phyloP scores from a whole-genome alignment of 2,113 vertebrate genomes.

The Prochilodus magdalenae region DNA sequence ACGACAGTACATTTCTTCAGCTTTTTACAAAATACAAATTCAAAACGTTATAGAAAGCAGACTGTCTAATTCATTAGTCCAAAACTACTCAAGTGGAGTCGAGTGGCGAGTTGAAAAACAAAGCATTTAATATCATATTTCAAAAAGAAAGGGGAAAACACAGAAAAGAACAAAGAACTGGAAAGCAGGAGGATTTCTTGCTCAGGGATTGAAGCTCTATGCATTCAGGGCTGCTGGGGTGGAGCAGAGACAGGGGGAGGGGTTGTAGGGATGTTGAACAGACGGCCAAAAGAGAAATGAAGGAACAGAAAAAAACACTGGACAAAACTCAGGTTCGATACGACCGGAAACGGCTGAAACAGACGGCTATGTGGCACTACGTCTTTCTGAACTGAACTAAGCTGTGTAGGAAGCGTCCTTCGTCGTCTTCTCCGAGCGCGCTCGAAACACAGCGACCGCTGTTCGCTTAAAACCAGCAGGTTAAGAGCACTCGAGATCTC shows the following conservation, averaged over 20 bases:
- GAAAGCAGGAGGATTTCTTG: background rate
- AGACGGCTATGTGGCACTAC: background rate
- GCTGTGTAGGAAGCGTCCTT: background rate
- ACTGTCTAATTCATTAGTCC: slow-evolving; percentile 39
- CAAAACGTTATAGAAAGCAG: slow-evolving; percentile 45
- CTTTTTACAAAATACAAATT: slow-evolving; percentile 53
- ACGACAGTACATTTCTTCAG: slow-evolving; percentile 44
- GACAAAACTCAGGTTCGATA: slow-evolving; percentile 6
- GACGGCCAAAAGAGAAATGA: too few relatives aligned
- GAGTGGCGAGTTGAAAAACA: background rate
- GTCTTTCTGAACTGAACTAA: background rate
- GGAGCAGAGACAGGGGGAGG: background rate
- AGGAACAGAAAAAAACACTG: background rate
- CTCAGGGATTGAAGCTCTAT: slow-evolving; percentile 6
- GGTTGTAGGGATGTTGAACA: background rate
- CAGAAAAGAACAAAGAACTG: background rate
- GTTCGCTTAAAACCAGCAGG: background rate
- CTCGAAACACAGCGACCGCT: background rate
- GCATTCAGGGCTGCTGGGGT: background rate
- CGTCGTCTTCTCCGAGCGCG: background rate
- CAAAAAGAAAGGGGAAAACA: background rate
- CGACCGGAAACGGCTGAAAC: background rate
- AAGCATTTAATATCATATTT: background rate
- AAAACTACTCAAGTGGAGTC: background rate
- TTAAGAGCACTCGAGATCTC: slow-evolving; percentile 5